phyloP scores from a whole-genome alignment of 1,140 invertebrate species.

The Sinonovacula constricta region DNA sequence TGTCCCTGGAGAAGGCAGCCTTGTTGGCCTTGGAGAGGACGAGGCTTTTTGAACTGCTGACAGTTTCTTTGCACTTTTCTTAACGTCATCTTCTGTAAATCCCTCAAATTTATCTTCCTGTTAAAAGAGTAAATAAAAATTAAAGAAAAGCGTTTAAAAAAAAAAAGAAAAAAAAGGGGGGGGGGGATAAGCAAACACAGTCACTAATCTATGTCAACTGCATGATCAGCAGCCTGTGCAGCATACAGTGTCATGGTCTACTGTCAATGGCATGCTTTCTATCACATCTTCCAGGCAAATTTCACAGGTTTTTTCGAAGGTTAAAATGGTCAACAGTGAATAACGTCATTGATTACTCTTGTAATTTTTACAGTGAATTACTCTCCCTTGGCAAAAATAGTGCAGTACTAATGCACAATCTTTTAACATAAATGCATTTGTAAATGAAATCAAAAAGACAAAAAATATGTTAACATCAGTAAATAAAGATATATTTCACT shows the following conservation, averaged over 20 bases:
- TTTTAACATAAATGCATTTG: too few species aligned
- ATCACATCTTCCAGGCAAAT: too few species aligned
- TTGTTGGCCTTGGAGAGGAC: background rate
- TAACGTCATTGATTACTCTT: background rate
- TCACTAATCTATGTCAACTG: too few species aligned
- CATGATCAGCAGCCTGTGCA: too few species aligned
- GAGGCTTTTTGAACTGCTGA: slow-evolving; percentile 35
- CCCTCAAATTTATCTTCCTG: slow-evolving; percentile 79
- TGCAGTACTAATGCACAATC: background rate
- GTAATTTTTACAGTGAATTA: too few species aligned
- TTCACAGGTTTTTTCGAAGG: too few species aligned
- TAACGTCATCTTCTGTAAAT: slow-evolving; percentile 71
- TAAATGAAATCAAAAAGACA: too few species aligned
- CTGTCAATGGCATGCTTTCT: too few species aligned
- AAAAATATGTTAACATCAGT: too few species aligned
- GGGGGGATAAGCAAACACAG: too few species aligned
- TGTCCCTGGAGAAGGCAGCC: slow-evolving; percentile 20
- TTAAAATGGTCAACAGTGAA: background rate
- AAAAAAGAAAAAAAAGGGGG: background rate
- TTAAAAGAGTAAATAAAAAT: slow-evolving; percentile 49
- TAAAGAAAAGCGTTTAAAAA: background rate
- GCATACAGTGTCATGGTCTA: background rate
- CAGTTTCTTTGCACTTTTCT: slow-evolving; percentile 58
- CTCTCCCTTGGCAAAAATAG: too few species aligned
- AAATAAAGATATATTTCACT: too few species aligned